Evolutionary conservation across 2,797 vertebrate genomes (phyloP).

Genomic region (Coreius guichenoti): DNA sequence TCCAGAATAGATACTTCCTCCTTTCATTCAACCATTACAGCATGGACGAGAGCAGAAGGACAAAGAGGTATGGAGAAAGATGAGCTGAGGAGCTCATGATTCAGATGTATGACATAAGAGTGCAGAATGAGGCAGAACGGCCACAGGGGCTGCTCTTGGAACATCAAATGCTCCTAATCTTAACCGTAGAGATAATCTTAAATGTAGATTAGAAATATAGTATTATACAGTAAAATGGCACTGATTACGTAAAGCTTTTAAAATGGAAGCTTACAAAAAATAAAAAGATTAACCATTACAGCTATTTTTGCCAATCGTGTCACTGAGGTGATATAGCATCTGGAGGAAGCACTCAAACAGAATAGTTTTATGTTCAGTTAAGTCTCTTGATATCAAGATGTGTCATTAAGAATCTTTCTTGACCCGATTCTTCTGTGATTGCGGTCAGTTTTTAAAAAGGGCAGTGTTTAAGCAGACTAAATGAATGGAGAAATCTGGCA

Average conservation of each 20-base stretch:
- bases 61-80: constrained; percentile 62
- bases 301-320: not conserved
- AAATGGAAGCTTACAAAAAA: constrained; percentile 11
- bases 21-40: constrained; percentile 74
- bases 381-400: constrained; percentile 63
- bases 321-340: not conserved
- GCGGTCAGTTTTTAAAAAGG: not conserved
- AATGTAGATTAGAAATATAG: constrained; percentile 23
- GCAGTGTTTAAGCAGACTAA: not conserved
- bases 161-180: not conserved
- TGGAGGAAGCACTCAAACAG: constrained; percentile 35
- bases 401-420: constrained; percentile 64
- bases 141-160: not conserved
- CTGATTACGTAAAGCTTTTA: constrained; percentile 7
- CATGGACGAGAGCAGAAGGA: constrained; percentile 64
- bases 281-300: not conserved
- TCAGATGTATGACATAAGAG: constrained; percentile 8
- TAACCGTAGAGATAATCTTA: not conserved
- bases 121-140: constrained; percentile 5
- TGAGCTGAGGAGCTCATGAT: constrained; percentile 12
- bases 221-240: constrained; percentile 29
- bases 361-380: constrained; percentile 55
- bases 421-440: constrained; percentile 59
- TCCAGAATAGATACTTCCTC: constrained; percentile 70
- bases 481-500: not conserved